Evolutionary conservation across 2,888 invertebrate species (phyloP).

Genomic region (Atethmia centrago): DNA sequence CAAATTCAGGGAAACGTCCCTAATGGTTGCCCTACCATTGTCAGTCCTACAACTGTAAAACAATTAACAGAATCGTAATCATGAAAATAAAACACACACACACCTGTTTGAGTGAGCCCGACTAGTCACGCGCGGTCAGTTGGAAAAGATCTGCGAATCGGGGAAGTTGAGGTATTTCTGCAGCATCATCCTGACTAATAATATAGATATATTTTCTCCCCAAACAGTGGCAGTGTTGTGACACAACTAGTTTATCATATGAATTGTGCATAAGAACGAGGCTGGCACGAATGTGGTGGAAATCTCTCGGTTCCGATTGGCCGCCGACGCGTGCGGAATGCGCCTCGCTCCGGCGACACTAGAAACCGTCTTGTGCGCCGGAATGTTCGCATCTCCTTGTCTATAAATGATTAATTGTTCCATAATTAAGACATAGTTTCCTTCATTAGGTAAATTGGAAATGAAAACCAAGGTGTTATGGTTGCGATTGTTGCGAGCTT

Average conservation of each 20-base stretch:
- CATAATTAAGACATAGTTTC: constrained; percentile 30
- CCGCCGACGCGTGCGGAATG: constrained; percentile 86
- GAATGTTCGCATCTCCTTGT: constrained; percentile 76
- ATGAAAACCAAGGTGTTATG: background rate
- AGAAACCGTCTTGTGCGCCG: constrained; percentile 78
- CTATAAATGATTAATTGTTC: constrained; percentile 58
- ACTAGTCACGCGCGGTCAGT: background rate
- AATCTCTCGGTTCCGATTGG: constrained; percentile 87
- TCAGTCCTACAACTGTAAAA: background rate
- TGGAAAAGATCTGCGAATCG: background rate
- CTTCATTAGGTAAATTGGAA: background rate
- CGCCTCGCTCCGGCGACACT: constrained; percentile 83
- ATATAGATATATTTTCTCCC: constrained; percentile 33
- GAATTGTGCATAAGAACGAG: constrained; percentile 64
- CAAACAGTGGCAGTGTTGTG: constrained; percentile 44
- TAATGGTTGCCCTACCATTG: no score
- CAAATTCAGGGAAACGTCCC: background rate
- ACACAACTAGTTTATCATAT: constrained; percentile 61
- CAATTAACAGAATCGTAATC: background rate
- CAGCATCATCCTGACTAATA: background rate
- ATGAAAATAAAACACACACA: background rate
- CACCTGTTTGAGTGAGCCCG: background rate
- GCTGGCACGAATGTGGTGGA: constrained; percentile 71
- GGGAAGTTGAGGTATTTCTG: background rate
- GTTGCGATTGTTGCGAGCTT: background rate